phyloP scores from a whole-genome alignment of 1,140 invertebrate species.

The Aphelenchoides fujianensis region DNA sequence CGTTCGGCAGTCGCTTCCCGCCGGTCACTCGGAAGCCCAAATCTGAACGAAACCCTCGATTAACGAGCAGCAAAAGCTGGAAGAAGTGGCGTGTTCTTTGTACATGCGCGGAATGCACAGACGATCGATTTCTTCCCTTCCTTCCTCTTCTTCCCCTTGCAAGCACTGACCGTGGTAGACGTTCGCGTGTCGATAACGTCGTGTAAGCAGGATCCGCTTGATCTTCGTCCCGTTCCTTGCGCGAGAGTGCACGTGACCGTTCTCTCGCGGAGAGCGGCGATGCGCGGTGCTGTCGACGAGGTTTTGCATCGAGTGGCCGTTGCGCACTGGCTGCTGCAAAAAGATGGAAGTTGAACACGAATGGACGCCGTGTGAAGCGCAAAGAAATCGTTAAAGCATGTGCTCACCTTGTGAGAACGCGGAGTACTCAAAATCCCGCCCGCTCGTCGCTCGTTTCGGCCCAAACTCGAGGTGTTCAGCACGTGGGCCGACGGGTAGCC shows the following conservation, averaged over 20 bases:
- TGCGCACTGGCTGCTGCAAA: not conserved
- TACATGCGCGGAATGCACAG: not conserved
- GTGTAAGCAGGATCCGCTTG: conserved; percentile 69
- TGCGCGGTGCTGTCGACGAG: not conserved
- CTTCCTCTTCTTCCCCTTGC: not conserved
- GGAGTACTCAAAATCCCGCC: not conserved
- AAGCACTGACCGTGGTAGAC: conserved; percentile 53
- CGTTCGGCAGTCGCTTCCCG: conserved; percentile 67
- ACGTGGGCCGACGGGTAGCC: not conserved
- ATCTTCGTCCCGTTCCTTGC: conserved; percentile 45
- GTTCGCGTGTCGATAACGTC: conserved; percentile 67
- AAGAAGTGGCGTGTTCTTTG: not conserved
- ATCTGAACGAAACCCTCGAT: conserved; percentile 64
- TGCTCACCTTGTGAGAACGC: conserved; percentile 1
- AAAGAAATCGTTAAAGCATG: not conserved
- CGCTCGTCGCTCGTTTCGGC: not conserved
- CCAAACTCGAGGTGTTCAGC: not conserved
- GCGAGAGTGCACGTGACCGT: conserved; percentile 1
- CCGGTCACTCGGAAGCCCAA: conserved; percentile 70
- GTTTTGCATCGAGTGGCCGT: conserved; percentile 8
- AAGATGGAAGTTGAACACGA: not conserved
- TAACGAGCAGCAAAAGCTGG: not conserved
- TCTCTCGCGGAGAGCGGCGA: conserved; percentile 18
- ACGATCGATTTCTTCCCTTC: conserved; percentile 1
- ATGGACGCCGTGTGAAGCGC: too few species aligned